Conservation (phyloP, 2,113 vertebrate genomes). For the Ranitomeya variabilis region DNA sequence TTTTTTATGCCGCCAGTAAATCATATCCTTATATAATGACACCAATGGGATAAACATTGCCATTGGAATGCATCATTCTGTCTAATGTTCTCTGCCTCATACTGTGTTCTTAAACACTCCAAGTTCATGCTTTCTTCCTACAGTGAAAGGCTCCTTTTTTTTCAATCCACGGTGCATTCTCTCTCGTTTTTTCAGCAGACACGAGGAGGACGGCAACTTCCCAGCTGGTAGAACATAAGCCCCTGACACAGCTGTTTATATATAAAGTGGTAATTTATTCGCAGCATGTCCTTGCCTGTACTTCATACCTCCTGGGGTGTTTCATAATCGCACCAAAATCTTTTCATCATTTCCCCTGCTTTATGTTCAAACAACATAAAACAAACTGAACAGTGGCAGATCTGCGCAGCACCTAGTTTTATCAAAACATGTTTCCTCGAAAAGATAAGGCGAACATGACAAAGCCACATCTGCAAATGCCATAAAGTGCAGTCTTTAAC, state of each 20-base stretch:
- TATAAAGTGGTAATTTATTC: constrained; percentile 53
- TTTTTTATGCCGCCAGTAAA: neutral
- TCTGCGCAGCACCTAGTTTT: constrained; percentile 19
- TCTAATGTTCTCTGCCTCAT: neutral
- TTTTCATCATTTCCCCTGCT: constrained; percentile 52
- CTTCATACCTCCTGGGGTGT: constrained; percentile 51
- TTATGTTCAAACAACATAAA: constrained; percentile 52
- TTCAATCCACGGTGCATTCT: neutral
- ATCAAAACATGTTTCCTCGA: constrained; percentile 40
- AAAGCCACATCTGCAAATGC: constrained; percentile 42
- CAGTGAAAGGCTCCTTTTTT: neutral
- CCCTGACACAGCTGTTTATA: constrained; percentile 43
- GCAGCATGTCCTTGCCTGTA: constrained; percentile 52
- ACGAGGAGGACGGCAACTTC: neutral
- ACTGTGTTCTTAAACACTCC: neutral
- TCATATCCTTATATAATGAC: neutral
- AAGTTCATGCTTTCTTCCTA: no score
- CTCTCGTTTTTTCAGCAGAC: neutral
- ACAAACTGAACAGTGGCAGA: constrained; percentile 41
- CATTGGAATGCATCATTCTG: neutral
- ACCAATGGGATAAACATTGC: neutral
- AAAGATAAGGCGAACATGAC: constrained; percentile 45
- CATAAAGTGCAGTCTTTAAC: constrained; percentile 35
- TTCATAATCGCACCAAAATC: constrained; percentile 55
- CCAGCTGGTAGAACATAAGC: constrained; percentile 36